Evolutionary conservation across 2,888 invertebrate genomes (phyloP).

Genomic region (Petrolisthes manimaculis): DNA sequence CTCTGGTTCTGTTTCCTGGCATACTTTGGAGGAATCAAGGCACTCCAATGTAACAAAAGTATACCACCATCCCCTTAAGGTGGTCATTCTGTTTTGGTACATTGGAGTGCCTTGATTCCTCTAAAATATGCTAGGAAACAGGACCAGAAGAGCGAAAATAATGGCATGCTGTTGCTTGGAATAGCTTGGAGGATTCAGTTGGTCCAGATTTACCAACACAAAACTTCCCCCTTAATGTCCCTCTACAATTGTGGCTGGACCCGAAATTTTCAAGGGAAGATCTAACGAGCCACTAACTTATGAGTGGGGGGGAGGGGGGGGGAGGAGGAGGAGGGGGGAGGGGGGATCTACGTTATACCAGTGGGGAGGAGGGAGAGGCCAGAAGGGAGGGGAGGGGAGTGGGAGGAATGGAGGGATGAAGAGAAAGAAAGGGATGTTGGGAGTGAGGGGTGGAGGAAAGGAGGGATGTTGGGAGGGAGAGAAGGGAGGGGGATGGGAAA

Average conservation of each 20-base stretch:
- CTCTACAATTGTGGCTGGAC: neutral
- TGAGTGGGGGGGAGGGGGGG: neutral
- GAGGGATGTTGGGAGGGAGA: neutral
- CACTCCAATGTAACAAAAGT: no score
- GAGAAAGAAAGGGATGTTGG: neutral
- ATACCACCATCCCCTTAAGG: no score
- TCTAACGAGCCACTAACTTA: conserved; percentile 21
- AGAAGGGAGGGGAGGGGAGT: neutral
- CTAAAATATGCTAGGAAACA: no score
- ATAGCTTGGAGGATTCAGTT: no score
- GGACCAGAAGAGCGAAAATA: no score
- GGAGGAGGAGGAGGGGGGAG: neutral
- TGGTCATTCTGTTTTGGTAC: no score
- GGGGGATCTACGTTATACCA: neutral
- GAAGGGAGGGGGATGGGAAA: neutral
- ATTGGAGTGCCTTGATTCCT: no score
- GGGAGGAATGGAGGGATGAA: neutral
- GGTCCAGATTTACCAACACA: no score
- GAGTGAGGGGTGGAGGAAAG: neutral
- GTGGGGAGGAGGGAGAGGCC: neutral
- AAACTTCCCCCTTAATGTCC: no score
- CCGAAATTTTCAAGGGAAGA: neutral
- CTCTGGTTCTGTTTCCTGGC: no score
- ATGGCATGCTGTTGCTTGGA: no score
- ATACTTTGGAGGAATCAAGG: no score